Evolutionary conservation across 1,140 invertebrate species (phyloP).

Genomic region (Druon quercuslanigerum): DNA sequence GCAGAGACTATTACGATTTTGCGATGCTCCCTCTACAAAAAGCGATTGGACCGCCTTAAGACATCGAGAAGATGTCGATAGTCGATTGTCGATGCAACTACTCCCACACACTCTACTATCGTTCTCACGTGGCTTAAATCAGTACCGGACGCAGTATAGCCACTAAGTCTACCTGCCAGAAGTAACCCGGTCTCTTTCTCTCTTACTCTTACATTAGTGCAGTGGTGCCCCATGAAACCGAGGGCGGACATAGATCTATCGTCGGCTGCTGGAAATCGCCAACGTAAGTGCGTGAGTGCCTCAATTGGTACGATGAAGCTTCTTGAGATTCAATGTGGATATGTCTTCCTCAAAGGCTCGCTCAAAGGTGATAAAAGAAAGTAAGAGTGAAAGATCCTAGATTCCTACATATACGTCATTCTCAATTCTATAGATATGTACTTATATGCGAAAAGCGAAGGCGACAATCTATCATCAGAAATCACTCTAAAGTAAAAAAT

Average conservation of each 20-base stretch:
- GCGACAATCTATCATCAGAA: too few relatives aligned
- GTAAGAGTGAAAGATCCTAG: neutral
- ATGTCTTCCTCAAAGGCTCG: neutral
- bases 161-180: conserved; percentile 34
- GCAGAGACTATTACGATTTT: neutral
- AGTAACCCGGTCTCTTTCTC: conserved; percentile 44
- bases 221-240: conserved; percentile 31
- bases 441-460: too few relatives aligned
- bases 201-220: neutral
- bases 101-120: too few relatives aligned
- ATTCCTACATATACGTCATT: too few relatives aligned
- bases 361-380: neutral
- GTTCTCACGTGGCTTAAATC: conserved; percentile 33
- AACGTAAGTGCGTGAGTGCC: conserved; percentile 34
- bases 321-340: neutral
- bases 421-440: too few relatives aligned
- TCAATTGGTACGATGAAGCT: neutral
- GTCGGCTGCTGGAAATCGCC: conserved; percentile 52
- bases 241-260: conserved; percentile 60
- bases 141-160: too few relatives aligned
- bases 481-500: too few relatives aligned
- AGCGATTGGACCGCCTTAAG: neutral
- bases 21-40: neutral
- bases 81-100: conserved; percentile 40
- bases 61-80: conserved; percentile 55